Evolutionary conservation across 2,888 invertebrate genomes (phyloP).

Genomic region (Cosmia pyralina): DNA sequence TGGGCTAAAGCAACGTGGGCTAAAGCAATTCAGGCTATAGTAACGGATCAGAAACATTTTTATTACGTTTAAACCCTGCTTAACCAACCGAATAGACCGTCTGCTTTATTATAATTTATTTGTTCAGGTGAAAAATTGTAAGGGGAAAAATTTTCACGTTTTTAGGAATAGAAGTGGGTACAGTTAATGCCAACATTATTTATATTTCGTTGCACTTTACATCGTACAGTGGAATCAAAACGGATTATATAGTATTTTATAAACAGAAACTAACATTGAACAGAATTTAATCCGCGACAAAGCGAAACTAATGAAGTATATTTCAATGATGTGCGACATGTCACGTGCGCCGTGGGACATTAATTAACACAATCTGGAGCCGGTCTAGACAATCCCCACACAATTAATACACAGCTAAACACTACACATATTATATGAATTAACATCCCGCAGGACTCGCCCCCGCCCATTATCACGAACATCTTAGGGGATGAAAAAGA

Average conservation of each 20-base stretch:
- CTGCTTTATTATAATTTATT: constrained; percentile 3
- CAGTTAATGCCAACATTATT: background rate
- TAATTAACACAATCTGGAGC: constrained; percentile 52
- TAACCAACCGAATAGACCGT: background rate
- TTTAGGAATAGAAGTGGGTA: background rate
- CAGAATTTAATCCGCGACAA: background rate
- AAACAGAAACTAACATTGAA: constrained; percentile 1
- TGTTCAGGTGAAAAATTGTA: background rate
- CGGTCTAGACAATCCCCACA: constrained; percentile 48
- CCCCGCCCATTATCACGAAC: constrained; percentile 50
- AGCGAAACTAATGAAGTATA: constrained; percentile 23
- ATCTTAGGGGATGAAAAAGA: constrained; percentile 60
- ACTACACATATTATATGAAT: constrained; percentile 57
- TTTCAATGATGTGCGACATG: constrained; percentile 21
- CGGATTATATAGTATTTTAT: background rate
- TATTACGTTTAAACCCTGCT: constrained; percentile 16
- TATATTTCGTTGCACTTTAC: no score
- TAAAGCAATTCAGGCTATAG: background rate
- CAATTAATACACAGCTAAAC: constrained; percentile 53
- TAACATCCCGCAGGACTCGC: constrained; percentile 25
- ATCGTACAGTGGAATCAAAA: background rate
- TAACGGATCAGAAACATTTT: constrained; percentile 31
- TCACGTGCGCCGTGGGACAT: constrained; percentile 35
- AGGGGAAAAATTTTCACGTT: background rate
- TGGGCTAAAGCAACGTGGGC: no score